A percentile compares a stretch with the other conserved stretches of the same genome.
phyloP scores from a whole-genome alignment of 2,888 invertebrate species.

The Morinoia aosen region DNA sequence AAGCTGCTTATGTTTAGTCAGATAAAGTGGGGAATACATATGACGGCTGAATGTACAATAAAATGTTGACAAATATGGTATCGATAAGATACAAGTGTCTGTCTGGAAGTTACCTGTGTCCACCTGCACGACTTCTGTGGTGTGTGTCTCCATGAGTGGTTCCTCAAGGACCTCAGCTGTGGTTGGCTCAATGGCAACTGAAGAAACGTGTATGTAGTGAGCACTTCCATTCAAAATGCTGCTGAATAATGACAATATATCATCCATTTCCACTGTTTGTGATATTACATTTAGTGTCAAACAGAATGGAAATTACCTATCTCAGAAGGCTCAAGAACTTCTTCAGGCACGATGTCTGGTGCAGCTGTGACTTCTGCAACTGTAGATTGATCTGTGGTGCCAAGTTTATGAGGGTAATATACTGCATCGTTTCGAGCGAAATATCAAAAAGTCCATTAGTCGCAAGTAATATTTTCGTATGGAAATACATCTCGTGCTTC shows the following conservation, averaged over 20 bases:
- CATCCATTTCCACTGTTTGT: not conserved
- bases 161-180: constrained; percentile 14
- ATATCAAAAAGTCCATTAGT: not conserved
- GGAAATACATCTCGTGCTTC: too few species aligned
- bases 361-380: not conserved
- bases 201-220: not conserved
- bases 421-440: not conserved
- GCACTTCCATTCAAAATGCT: not conserved
- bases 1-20: not conserved
- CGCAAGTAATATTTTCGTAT: not conserved
- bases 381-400: not conserved
- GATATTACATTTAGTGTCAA: not conserved
- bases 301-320: constrained; percentile 2
- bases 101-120: constrained; percentile 7
- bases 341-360: not conserved
- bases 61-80: not conserved
- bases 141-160: constrained; percentile 18
- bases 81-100: not conserved
- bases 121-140: constrained; percentile 18
- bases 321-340: not conserved
- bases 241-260: not conserved
- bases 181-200: constrained; percentile 24
- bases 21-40: not conserved
- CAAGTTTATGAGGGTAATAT: not conserved
- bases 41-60: not conserved